Evolutionary conservation across 2,888 invertebrate species (phyloP).

Genomic region (Drosophila setosimentum): DNA sequence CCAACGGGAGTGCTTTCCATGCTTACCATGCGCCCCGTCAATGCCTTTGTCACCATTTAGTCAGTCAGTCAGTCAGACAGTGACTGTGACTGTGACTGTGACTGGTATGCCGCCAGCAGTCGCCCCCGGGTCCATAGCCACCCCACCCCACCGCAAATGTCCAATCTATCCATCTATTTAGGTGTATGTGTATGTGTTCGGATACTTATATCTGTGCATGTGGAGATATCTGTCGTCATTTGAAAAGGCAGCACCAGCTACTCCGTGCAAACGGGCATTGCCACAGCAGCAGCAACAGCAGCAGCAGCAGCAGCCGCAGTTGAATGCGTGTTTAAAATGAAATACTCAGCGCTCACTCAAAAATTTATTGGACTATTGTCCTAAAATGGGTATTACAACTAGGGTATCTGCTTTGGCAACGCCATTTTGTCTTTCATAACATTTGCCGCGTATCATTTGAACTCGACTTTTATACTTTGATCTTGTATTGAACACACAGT

Average conservation of each 20-base stretch:
- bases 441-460: too few species aligned
- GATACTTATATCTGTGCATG: conserved; percentile 41
- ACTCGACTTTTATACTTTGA: not conserved
- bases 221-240: conserved; percentile 74
- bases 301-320: conserved; percentile 48
- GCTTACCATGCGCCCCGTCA: conserved; percentile 21
- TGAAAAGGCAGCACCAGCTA: conserved; percentile 47
- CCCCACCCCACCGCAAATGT: conserved; percentile 23
- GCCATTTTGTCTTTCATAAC: not conserved
- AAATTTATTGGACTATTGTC: conserved; percentile 55
- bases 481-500: not conserved
- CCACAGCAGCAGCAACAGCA: conserved; percentile 48
- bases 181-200: conserved; percentile 14
- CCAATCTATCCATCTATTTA: conserved; percentile 71
- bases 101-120: conserved; percentile 53
- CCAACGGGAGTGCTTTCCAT: conserved; percentile 9
- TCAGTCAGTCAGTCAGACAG: conserved; percentile 61
- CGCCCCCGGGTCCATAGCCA: conserved; percentile 40
- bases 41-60: conserved; percentile 64
- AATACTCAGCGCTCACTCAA: conserved; percentile 76
- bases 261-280: conserved; percentile 13
- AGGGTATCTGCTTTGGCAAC: not conserved
- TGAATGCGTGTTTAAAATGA: conserved; percentile 77
- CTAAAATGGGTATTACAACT: conserved; percentile 25
- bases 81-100: conserved; percentile 31